Conservation (phyloP, 2,888 invertebrate species). For the Seira sanloemensis region DNA sequence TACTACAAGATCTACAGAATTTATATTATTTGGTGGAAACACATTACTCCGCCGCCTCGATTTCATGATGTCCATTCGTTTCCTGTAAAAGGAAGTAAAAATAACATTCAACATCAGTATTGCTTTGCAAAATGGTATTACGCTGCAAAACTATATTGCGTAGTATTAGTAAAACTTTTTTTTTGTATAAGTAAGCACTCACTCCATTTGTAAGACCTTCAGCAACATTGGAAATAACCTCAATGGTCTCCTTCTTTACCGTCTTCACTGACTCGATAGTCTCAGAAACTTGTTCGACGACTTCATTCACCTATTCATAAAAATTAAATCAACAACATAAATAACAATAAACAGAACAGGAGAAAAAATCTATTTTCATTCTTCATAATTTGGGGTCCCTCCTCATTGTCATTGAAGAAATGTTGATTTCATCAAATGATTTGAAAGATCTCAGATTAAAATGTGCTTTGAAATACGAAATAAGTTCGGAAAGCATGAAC, state of each 20-base stretch:
- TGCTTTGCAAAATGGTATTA: too few relatives aligned
- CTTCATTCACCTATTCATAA: slow-evolving; percentile 50
- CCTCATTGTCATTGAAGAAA: too few relatives aligned
- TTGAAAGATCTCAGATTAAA: not conserved
- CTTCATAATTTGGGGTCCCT: too few relatives aligned
- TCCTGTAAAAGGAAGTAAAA: slow-evolving; percentile 53
- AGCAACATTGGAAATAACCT: slow-evolving; percentile 51
- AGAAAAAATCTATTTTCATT: slow-evolving; percentile 3
- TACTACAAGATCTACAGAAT: slow-evolving; percentile 52
- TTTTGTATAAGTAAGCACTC: too few relatives aligned
- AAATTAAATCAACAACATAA: slow-evolving; percentile 11
- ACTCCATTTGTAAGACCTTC: slow-evolving; percentile 60
- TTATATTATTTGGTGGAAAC: slow-evolving; percentile 52
- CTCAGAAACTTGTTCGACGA: slow-evolving; percentile 59
- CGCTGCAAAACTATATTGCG: too few relatives aligned
- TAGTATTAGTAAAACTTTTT: too few relatives aligned
- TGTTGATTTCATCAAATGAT: not conserved
- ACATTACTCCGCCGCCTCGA: slow-evolving; percentile 65
- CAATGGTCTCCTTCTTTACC: slow-evolving; percentile 54
- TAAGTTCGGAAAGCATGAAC: not conserved
- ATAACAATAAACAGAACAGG: not conserved
- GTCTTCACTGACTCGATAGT: slow-evolving; percentile 49
- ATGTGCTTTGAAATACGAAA: not conserved
- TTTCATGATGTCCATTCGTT: slow-evolving; percentile 65
- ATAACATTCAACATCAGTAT: not conserved